phyloP scores from a whole-genome alignment of 2,113 vertebrate genomes.

The Sprattus sprattus region DNA sequence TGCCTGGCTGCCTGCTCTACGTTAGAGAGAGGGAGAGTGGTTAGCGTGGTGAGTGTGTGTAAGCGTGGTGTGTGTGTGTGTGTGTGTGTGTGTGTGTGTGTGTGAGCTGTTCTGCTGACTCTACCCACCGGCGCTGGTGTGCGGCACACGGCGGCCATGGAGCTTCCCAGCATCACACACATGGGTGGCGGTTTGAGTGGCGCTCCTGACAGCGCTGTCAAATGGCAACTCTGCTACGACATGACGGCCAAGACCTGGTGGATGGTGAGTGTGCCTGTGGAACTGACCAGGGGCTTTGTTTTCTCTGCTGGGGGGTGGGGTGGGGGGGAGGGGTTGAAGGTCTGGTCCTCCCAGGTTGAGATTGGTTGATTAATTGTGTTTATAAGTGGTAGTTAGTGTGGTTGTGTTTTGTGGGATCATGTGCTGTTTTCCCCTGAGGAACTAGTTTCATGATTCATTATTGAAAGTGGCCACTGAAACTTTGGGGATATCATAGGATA shows the following conservation, averaged over 20 bases:
- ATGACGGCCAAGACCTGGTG: slow-evolving; percentile 87
- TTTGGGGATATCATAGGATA: background rate
- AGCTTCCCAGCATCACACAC: slow-evolving; percentile 48
- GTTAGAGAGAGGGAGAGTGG: background rate
- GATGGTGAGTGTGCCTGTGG: slow-evolving; percentile 82
- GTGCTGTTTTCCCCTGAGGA: background rate
- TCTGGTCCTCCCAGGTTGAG: background rate
- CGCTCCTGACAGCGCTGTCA: slow-evolving; percentile 63
- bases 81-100: slow-evolving; percentile 5
- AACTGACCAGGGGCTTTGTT: background rate
- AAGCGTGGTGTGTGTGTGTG: background rate
- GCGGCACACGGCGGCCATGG: slow-evolving; percentile 42
- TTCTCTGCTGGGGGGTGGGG: background rate
- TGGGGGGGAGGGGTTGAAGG: background rate
- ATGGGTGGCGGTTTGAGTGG: slow-evolving; percentile 41
- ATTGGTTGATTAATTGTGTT: slow-evolving; percentile 8
- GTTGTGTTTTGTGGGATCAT: background rate
- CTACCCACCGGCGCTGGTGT: slow-evolving; percentile 27
- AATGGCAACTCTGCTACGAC: slow-evolving; percentile 90
- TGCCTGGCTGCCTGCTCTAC: background rate
- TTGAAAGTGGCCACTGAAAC: background rate
- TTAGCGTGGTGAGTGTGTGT: background rate
- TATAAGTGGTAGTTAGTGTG: background rate
- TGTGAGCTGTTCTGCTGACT: slow-evolving; percentile 13
- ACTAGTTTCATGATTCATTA: background rate